Conservation (phyloP, 2,113 vertebrate genomes). For the Synchiropus splendidus region DNA sequence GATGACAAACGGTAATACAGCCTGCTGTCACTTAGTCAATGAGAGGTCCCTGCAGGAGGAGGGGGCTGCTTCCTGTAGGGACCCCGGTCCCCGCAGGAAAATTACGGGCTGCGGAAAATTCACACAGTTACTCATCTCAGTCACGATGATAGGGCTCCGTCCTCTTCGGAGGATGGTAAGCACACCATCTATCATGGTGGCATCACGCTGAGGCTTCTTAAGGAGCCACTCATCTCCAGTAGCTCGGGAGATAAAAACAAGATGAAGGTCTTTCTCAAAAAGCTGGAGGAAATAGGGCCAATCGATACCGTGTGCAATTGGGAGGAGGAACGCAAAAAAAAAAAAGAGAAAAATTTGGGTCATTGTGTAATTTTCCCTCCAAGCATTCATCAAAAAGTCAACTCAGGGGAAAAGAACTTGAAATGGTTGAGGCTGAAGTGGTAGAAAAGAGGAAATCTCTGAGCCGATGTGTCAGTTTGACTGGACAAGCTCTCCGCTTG, state of each 20-base stretch:
- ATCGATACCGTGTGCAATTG: too few relatives aligned
- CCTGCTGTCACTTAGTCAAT: constrained; percentile 62
- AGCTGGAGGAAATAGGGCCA: too few relatives aligned
- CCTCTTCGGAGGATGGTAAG: constrained; percentile 44
- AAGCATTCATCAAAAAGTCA: too few relatives aligned
- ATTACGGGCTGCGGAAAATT: constrained; percentile 38
- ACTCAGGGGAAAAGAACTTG: too few relatives aligned
- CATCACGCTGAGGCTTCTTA: constrained; percentile 21
- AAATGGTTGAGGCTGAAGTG: too few relatives aligned
- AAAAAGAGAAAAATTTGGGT: too few relatives aligned
- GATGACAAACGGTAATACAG: constrained; percentile 53
- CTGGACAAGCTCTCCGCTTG: constrained; percentile 12
- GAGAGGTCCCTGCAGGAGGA: constrained; percentile 34
- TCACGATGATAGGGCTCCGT: constrained; percentile 25
- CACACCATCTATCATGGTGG: constrained; percentile 51
- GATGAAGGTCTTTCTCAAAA: too few relatives aligned
- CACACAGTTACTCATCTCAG: constrained; percentile 30
- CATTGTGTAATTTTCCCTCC: too few relatives aligned
- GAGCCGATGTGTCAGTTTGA: constrained; percentile 7
- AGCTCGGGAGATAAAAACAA: too few relatives aligned
- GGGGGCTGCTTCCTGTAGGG: constrained; percentile 20
- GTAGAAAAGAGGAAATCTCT: too few relatives aligned
- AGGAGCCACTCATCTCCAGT: constrained; percentile 30
- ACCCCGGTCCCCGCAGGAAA: constrained; percentile 17
- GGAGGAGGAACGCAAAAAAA: too few relatives aligned